These are phyloP conservation scores for Rotaria socialis DNA, from an alignment of 2,888 invertebrate species.

Conservation along the genomic window DNA sequence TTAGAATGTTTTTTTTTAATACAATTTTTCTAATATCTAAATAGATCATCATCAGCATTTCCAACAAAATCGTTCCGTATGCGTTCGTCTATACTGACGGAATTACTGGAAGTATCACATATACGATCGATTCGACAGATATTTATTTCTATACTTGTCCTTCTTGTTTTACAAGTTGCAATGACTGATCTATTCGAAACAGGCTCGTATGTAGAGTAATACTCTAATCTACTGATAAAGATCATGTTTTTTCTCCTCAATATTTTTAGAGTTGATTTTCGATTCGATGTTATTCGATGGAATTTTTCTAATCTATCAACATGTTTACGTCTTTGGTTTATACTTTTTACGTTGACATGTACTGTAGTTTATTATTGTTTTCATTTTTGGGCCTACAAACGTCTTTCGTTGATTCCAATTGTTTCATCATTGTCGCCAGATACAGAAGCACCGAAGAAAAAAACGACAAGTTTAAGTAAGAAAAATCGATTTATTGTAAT, in stretches of 20 bases:
- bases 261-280: conserved; percentile 40
- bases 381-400: conserved; percentile 38
- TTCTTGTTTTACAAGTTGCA: conserved; percentile 41
- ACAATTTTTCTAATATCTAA: no score
- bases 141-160: conserved; percentile 44
- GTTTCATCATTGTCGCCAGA: not conserved
- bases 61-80: conserved; percentile 25
- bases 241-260: not conserved
- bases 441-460: not conserved
- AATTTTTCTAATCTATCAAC: conserved; percentile 40
- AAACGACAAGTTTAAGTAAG: not conserved
- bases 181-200: conserved; percentile 38
- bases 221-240: no score
- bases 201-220: conserved; percentile 24
- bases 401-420: not conserved
- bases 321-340: conserved; percentile 39
- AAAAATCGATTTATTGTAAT: not conserved
- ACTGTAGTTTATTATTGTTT: conserved; percentile 40
- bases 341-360: conserved; percentile 32
- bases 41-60: not conserved
- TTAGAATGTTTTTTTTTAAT: no score
- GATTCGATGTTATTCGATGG: conserved; percentile 45
- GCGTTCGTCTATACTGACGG: conserved; percentile 40
- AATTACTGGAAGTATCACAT: conserved; percentile 43
- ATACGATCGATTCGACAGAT: conserved; percentile 42